Evolutionary conservation across 30 jellyfish, hydroid and myxozoan genomes (phyloP).

Genomic region (Cassiopea xamachana): DNA sequence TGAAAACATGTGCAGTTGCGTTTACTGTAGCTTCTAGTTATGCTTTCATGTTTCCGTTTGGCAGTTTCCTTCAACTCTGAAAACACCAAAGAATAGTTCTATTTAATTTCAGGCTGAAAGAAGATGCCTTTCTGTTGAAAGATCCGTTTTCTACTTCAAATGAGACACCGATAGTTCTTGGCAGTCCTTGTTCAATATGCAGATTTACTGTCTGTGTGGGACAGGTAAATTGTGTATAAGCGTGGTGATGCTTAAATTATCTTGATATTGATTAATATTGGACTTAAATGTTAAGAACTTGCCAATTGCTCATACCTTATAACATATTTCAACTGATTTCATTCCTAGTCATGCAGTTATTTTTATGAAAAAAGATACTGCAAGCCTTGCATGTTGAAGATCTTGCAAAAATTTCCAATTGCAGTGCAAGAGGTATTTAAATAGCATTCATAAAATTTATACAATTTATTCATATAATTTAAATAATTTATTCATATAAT

Average conservation of each 20-base stretch:
- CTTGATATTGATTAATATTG: too few relatives aligned
- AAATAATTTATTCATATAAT: too few relatives aligned
- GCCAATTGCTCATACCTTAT: background rate
- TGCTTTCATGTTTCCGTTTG: too few relatives aligned
- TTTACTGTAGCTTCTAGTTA: too few relatives aligned
- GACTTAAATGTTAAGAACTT: background rate
- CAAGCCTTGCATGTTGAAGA: slow-evolving; percentile 24
- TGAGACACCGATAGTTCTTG: slow-evolving; percentile 46
- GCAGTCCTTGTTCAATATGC: slow-evolving; percentile 46
- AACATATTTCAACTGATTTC: background rate
- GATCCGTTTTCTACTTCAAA: slow-evolving; percentile 61
- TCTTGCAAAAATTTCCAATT: slow-evolving; percentile 17
- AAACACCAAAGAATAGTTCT: too few relatives aligned
- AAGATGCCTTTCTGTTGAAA: slow-evolving; percentile 50
- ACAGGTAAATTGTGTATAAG: slow-evolving; percentile 18
- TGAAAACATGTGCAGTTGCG: too few relatives aligned
- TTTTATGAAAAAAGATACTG: slow-evolving; percentile 44
- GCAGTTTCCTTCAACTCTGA: too few relatives aligned
- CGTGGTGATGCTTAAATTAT: too few relatives aligned
- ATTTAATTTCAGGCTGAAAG: slow-evolving; percentile 20
- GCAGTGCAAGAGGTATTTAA: slow-evolving; percentile 33
- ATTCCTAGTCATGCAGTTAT: slow-evolving; percentile 38
- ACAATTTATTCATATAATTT: too few relatives aligned
- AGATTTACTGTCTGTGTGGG: slow-evolving; percentile 38
- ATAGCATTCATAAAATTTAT: background rate